Evolutionary conservation across 2,888 invertebrate genomes (phyloP).

Genomic region (Steinernema scapterisci): DNA sequence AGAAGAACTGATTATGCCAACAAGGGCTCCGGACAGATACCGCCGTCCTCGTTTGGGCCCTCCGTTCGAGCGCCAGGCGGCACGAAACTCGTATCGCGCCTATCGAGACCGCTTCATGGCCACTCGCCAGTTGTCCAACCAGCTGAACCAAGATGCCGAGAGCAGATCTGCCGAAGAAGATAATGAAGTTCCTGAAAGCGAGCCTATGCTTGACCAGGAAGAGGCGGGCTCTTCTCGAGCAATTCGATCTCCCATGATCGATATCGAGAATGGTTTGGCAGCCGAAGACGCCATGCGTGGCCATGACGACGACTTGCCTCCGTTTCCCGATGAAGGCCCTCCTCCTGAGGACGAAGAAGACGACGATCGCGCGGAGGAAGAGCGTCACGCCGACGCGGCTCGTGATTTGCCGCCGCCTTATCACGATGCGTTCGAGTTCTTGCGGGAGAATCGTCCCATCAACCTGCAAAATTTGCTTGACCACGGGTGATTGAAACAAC

Average conservation of each 20-base stretch:
- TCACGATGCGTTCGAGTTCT: neutral
- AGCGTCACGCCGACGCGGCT: neutral
- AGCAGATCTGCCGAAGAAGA: constrained; percentile 3
- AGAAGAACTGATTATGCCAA: neutral
- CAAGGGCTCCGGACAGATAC: neutral
- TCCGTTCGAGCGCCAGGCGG: neutral
- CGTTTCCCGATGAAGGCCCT: constrained; percentile 1
- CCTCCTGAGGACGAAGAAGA: neutral
- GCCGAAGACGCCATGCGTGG: neutral
- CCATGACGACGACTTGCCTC: constrained; percentile 1
- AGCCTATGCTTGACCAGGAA: neutral
- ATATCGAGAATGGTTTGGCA: constrained; percentile 14
- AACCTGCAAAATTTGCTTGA: neutral
- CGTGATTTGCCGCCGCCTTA: neutral
- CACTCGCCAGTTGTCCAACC: too few species aligned
- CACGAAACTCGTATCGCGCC: too few species aligned
- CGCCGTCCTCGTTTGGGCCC: neutral
- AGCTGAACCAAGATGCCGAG: too few species aligned
- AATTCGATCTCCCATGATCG: neutral
- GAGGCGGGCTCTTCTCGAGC: neutral
- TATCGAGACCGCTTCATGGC: too few species aligned
- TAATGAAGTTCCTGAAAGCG: neutral
- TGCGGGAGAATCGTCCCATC: neutral
- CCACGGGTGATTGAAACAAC: neutral
- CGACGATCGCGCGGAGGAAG: neutral